A percentile compares a stretch with the other conserved stretches of the same genome.
Conservation (phyloP, 1,140 invertebrate species). For the Acarapis woodi region DNA sequence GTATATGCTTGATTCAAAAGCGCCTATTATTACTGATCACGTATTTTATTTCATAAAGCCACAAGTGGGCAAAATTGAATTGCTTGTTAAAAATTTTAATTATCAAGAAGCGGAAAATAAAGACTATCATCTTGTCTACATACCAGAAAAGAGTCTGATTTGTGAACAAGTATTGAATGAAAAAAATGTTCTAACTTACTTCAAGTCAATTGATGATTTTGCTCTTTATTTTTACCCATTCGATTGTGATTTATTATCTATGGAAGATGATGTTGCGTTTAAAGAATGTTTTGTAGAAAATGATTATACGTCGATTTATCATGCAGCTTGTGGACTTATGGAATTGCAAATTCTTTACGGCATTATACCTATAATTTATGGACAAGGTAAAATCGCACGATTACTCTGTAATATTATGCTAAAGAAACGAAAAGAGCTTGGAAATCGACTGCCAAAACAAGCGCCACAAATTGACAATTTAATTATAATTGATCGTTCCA, state of each 20-base stretch:
- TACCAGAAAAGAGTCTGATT: constrained; percentile 51
- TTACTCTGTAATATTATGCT: constrained; percentile 63
- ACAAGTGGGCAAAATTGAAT: constrained; percentile 47
- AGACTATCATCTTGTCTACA: constrained; percentile 42
- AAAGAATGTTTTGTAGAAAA: constrained; percentile 56
- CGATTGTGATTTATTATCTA: constrained; percentile 67
- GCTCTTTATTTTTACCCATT: constrained; percentile 61
- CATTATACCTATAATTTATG: constrained; percentile 55
- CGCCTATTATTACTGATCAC: constrained; percentile 34
- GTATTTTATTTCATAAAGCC: constrained; percentile 67
- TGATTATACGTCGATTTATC: constrained; percentile 55
- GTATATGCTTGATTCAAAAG: constrained; percentile 36
- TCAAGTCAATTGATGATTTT: constrained; percentile 51
- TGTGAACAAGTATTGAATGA: constrained; percentile 43
- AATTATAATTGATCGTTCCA: constrained; percentile 50
- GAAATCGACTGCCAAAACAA: constrained; percentile 18
- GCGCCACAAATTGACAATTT: constrained; percentile 51
- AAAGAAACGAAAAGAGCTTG: constrained; percentile 36
- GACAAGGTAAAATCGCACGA: constrained; percentile 58
- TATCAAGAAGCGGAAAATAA: constrained; percentile 23
- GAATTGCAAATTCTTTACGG: constrained; percentile 62
- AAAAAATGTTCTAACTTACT: constrained; percentile 37
- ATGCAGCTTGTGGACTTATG: constrained; percentile 57
- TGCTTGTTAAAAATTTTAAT: constrained; percentile 48
- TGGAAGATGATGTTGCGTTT: constrained; percentile 32